Conservation (phyloP, 2,797 vertebrate species). For the Cygnus olor region DNA sequence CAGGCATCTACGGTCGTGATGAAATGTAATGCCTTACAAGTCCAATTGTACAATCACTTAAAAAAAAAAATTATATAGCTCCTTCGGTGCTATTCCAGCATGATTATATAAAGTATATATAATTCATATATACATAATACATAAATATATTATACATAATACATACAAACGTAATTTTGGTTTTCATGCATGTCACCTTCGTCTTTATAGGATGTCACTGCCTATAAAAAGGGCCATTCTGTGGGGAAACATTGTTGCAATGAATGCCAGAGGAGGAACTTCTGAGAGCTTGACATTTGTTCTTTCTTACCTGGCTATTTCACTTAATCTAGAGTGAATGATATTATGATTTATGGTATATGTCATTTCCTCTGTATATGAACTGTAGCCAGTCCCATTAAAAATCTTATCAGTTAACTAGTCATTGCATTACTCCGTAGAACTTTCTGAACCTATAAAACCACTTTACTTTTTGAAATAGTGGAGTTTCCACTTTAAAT, state of each 20-base stretch:
- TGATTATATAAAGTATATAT: not conserved
- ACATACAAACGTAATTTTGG: not conserved
- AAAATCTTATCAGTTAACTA: not conserved
- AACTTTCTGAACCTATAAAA: not conserved
- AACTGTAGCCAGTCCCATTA: not conserved
- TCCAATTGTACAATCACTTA: not conserved
- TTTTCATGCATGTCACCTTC: fast-evolving
- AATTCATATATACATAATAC: not conserved
- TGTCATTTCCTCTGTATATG: not conserved
- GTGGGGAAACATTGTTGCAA: not conserved
- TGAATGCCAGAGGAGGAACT: not conserved
- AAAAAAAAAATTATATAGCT: not conserved
- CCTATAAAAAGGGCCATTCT: not conserved
- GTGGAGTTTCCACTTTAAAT: not conserved
- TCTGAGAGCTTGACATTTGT: not conserved
- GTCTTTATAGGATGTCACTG: not conserved
- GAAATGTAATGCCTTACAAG: not conserved
- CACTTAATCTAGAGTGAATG: not conserved
- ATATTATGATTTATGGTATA: not conserved
- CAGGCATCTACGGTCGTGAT: not conserved
- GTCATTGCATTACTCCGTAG: not conserved
- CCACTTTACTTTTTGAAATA: not conserved
- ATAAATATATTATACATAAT: not conserved
- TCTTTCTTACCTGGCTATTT: not conserved
- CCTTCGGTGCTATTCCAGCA: not conserved